phyloP scores from a whole-genome alignment of 2,797 vertebrate species.

The Ptychobarbus kaznakovi region DNA sequence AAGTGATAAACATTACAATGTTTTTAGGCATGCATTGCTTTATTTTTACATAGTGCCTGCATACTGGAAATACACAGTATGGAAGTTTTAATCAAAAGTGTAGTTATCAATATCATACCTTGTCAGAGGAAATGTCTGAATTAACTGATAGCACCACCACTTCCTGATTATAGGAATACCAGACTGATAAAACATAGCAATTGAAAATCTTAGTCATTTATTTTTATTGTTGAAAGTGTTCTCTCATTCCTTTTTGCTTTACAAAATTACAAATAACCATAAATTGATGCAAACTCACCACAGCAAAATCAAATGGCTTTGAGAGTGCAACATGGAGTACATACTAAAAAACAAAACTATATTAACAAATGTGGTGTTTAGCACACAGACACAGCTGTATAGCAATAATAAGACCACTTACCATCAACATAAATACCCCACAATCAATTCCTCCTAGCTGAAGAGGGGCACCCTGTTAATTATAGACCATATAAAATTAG shows the following conservation, averaged over 20 bases:
- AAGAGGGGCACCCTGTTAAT: slow-evolving; percentile 5
- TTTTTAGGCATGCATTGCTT: not conserved
- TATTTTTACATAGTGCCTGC: not conserved
- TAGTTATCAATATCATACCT: not conserved
- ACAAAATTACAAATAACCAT: not conserved
- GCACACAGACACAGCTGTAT: not conserved
- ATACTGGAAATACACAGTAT: not conserved
- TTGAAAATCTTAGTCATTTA: not conserved
- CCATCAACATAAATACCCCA: slow-evolving; percentile 17
- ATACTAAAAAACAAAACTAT: not conserved
- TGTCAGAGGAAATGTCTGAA: slow-evolving; percentile 17
- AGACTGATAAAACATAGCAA: not conserved
- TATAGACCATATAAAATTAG: not conserved
- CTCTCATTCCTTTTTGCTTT: not conserved
- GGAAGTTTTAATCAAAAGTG: not conserved
- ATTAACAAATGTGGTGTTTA: not conserved
- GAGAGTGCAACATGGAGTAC: not conserved
- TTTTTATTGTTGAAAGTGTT: not conserved
- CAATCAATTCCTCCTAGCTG: not conserved
- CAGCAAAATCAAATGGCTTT: slow-evolving; percentile 19
- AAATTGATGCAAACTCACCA: not conserved
- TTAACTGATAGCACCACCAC: slow-evolving; percentile 14
- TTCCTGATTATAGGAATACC: not conserved
- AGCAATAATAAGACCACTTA: slow-evolving; percentile 12
- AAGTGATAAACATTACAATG: not conserved